phyloP scores from a whole-genome alignment of 1,140 invertebrate genomes.

The Arion vulgaris region DNA sequence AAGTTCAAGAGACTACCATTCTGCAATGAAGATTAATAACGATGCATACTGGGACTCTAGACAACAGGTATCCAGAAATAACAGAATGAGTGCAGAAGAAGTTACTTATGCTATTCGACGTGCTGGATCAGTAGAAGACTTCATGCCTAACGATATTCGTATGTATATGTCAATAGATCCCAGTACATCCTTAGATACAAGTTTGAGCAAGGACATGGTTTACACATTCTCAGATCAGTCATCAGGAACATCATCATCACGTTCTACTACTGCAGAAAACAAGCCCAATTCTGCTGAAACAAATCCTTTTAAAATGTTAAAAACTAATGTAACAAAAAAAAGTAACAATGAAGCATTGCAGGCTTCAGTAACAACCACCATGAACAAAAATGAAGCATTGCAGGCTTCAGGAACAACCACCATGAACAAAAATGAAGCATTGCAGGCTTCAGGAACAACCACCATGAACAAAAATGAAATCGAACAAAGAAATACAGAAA shows the following conservation, averaged over 20 bases:
- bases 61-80: not conserved
- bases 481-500: too few relatives aligned
- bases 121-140: constrained; percentile 46
- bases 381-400: too few relatives aligned
- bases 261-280: too few relatives aligned
- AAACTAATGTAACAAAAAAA: not conserved
- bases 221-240: constrained; percentile 1
- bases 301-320: not conserved
- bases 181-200: constrained; percentile 12
- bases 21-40: constrained; percentile 6
- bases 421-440: too few relatives aligned
- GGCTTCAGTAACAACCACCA: too few relatives aligned
- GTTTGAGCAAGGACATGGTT: constrained; percentile 13
- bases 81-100: not conserved
- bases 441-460: not conserved
- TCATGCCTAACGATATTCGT: constrained; percentile 44
- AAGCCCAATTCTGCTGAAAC: not conserved
- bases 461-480: too few relatives aligned
- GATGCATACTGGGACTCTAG: not conserved
- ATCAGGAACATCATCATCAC: not conserved
- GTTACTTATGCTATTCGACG: constrained; percentile 22
- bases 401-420: too few relatives aligned
- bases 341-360: too few relatives aligned
- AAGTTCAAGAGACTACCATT: not conserved
- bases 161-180: constrained; percentile 42